Evolutionary conservation across 2,113 vertebrate species (phyloP).

Genomic region (Oreochromis spilurus): DNA sequence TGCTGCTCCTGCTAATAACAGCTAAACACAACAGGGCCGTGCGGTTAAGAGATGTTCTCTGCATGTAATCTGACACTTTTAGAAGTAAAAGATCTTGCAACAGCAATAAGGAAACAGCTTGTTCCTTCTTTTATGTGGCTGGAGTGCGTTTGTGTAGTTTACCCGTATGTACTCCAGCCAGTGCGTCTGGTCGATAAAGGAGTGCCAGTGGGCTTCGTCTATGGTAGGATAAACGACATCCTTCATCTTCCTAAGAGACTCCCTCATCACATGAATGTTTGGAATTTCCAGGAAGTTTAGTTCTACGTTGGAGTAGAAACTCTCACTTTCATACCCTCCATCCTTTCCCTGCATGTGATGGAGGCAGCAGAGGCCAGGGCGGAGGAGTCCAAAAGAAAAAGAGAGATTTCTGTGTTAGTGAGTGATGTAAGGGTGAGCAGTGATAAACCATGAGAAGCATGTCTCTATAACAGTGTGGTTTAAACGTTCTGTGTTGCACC

Average conservation of each 20-base stretch:
- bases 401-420: neutral
- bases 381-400: neutral
- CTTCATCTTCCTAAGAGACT: constrained; percentile 92
- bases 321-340: constrained; percentile 90
- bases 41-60: neutral
- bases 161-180: constrained; percentile 96
- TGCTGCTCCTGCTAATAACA: constrained; percentile 86
- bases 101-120: neutral
- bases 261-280: constrained; percentile 97
- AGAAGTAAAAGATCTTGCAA: neutral
- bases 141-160: constrained; percentile 6
- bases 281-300: constrained; percentile 92
- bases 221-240: constrained; percentile 90
- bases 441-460: neutral
- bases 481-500: constrained; percentile 57
- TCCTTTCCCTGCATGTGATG: constrained; percentile 82
- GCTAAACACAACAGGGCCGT: constrained; percentile 55
- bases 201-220: constrained; percentile 87
- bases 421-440: neutral
- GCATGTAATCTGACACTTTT: neutral
- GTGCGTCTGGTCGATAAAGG: constrained; percentile 87
- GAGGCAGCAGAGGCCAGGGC: neutral
- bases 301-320: constrained; percentile 87
- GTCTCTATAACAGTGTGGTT: neutral
- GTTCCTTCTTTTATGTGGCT: neutral